Evolutionary conservation across 2,797 vertebrate species (phyloP), one percentile per base, ranked within the genome.

Genomic region (Fistularia tabacaria): DNA sequence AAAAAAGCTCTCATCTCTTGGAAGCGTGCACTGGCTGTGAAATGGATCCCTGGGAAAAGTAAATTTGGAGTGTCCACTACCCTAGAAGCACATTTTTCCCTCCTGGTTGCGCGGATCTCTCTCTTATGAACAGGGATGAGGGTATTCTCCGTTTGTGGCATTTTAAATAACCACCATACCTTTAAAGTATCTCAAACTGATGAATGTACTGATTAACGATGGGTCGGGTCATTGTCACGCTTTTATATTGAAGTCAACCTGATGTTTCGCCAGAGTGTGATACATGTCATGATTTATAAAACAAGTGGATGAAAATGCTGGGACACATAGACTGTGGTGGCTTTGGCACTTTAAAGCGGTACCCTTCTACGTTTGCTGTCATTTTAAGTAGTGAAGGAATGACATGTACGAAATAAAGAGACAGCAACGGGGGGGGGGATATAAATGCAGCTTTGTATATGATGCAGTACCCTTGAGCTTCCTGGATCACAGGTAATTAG

Each of bases 401-500:
- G 74, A 81, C 63, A 53, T 58, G 66, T 39, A 43, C 50, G 66
- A 73, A 67, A 37, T 38, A 39, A n/a, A n/a, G 49, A 36, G 44
- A 49, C 43, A 12, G 9, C 3, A 1, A 41, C 12, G 37, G 8
- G 38, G 36, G 36, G 45, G 7, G 50, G 64, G 57, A 78, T 70
- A 71, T 51, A 73, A 82, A 73, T 69, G 67, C 69, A 72, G 73
- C 69, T 80, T 49, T 72, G 60, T 67, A 66, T 77, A 77, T 82
- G 73, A 82, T 85, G 84, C 77, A 66, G 81, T 63, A 71, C 81
- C 73, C 63, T 15, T 52, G 70, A 78, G 82, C 66, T 71, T 66
- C 61, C 57, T n/a, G 41, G 50, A 81, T 84, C 76, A 81, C 69
- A 70, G 66, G 67, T 70, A 78, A 81, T 87, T 74, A 77, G 64